phyloP scores from a whole-genome alignment of 2,888 invertebrate genomes.

The Poecilobothrus nobilitatus region DNA sequence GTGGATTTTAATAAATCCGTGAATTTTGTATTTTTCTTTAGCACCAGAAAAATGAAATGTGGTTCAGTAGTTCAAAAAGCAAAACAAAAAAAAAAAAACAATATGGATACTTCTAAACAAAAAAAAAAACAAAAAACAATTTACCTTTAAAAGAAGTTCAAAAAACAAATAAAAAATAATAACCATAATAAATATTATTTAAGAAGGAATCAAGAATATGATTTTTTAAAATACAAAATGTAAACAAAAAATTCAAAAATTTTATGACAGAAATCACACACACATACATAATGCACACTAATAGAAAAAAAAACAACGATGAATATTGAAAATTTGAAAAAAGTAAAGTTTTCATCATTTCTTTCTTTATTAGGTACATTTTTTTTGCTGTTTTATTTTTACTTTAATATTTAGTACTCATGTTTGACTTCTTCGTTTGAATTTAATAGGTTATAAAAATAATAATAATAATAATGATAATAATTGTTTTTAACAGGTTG shows the following conservation, averaged over 20 bases:
- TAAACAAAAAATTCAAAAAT: not conserved
- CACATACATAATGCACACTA: too few species aligned
- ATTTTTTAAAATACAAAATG: not conserved
- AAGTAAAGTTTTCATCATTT: too few species aligned
- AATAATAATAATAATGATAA: not conserved
- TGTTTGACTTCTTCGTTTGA: not conserved
- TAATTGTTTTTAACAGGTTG: conserved; percentile 5
- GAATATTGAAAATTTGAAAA: too few species aligned
- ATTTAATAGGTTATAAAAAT: not conserved
- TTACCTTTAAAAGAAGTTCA: not conserved
- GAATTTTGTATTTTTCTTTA: too few species aligned
- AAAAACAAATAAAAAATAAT: not conserved
- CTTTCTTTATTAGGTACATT: not conserved
- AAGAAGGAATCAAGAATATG: not conserved
- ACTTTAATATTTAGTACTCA: not conserved
- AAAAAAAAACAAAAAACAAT: not conserved
- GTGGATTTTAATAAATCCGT: too few species aligned
- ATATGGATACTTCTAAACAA: not conserved
- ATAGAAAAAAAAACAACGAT: too few species aligned
- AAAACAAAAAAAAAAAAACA: too few species aligned
- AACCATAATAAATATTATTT: not conserved
- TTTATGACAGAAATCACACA: too few species aligned
- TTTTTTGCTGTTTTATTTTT: too few species aligned
- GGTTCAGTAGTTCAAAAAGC: not conserved
- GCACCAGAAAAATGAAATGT: too few species aligned